These are phyloP conservation scores for Mesoclemmys tuberculata DNA, from an alignment of 2,113 vertebrate genomes.

Conservation along the genomic window DNA sequence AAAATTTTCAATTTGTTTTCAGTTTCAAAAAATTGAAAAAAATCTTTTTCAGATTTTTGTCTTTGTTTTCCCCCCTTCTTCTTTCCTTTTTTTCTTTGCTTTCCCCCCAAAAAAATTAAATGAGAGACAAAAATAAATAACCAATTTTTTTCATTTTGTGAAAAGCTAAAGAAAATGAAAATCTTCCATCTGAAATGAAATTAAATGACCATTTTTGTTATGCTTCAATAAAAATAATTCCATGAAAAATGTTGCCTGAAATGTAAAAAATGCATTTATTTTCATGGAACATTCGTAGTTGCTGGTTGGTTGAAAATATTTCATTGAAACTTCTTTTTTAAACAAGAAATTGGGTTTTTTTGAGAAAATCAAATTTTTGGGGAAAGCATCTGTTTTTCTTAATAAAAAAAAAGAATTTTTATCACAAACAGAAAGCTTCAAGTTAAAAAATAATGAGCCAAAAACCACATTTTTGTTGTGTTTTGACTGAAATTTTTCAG, in stretches of 20 bases:
- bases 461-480: neutral
- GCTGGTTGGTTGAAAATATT: neutral
- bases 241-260: neutral
- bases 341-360: neutral
- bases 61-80: neutral
- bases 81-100: neutral
- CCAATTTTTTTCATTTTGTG: neutral
- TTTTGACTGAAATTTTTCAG: neutral
- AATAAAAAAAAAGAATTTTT: too few relatives aligned
- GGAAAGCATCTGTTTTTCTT: neutral
- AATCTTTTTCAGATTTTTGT: neutral
- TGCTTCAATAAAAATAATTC: neutral
- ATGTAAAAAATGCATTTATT: neutral
- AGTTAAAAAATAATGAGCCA: neutral
- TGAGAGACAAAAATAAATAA: neutral
- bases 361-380: neutral
- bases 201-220: neutral
- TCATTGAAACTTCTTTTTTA: neutral
- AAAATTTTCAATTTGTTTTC: neutral
- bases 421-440: neutral
- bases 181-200: neutral
- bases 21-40: neutral
- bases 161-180: neutral
- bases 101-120: neutral
- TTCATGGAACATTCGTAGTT: neutral